Percentiles rank a stretch among this genome's conserved stretches.
phyloP scores from a whole-genome alignment of 2,888 invertebrate genomes.

The Elegia similella region DNA sequence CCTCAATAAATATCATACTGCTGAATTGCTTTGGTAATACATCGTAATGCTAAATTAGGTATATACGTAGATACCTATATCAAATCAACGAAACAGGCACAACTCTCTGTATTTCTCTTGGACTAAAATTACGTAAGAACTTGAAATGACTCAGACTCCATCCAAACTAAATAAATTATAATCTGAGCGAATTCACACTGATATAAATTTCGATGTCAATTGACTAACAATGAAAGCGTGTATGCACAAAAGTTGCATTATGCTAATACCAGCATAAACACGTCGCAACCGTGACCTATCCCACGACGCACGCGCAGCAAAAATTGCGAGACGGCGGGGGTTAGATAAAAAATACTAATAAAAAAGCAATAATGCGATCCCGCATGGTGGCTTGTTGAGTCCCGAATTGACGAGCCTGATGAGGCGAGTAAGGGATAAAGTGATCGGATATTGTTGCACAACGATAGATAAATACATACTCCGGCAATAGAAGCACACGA shows the following conservation, averaged over 20 bases:
- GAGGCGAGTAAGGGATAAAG: conserved; percentile 57
- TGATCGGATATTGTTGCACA: conserved; percentile 22
- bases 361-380: conserved; percentile 81
- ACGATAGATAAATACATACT: neutral
- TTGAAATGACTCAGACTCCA: no score
- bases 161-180: no score
- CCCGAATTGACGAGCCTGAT: conserved; percentile 73
- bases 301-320: conserved; percentile 71
- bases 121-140: no score
- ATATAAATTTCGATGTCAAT: conserved; percentile 53
- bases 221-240: conserved; percentile 52
- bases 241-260: conserved; percentile 61
- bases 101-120: no score
- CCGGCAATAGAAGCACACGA: neutral
- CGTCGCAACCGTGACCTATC: conserved; percentile 67
- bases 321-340: conserved; percentile 70
- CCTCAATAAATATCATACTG: no score
- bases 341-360: conserved; percentile 70
- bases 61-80: no score
- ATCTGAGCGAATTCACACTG: conserved; percentile 28
- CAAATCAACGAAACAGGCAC: no score
- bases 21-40: no score
- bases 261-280: conserved; percentile 80
- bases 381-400: conserved; percentile 78
- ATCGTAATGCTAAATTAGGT: no score